Evolutionary conservation across 2,888 invertebrate species (phyloP).

Genomic region (Eilema depressum): DNA sequence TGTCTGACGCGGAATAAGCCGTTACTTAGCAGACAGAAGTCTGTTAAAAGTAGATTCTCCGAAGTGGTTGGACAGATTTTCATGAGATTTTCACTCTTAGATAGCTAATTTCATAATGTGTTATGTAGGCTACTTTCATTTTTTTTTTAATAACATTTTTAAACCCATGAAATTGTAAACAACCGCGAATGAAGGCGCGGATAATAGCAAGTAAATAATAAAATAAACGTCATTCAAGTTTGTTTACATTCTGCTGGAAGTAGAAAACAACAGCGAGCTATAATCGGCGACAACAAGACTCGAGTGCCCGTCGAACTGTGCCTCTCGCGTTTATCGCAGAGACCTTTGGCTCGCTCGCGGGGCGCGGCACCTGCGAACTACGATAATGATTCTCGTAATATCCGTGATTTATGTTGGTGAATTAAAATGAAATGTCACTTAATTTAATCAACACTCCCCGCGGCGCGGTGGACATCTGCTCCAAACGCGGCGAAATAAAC

Average conservation of each 20-base stretch:
- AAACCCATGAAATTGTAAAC: no score
- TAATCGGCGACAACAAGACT: slow-evolving; percentile 43
- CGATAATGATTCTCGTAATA: slow-evolving; percentile 75
- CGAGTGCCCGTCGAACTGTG: slow-evolving; percentile 59
- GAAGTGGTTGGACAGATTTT: background rate
- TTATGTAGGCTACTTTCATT: background rate
- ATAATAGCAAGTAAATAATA: background rate
- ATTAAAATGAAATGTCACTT: slow-evolving; percentile 84
- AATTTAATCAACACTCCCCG: slow-evolving; percentile 80
- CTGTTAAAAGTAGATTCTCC: background rate
- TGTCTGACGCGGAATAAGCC: background rate
- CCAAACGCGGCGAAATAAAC: slow-evolving; percentile 64
- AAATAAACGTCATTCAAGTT: slow-evolving; percentile 37
- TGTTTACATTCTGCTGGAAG: slow-evolving; percentile 34
- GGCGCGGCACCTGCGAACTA: slow-evolving; percentile 67
- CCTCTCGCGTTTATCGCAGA: slow-evolving; percentile 64
- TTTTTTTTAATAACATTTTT: no score
- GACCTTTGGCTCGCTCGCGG: slow-evolving; percentile 67
- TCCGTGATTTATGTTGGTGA: slow-evolving; percentile 77
- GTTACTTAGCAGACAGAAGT: background rate
- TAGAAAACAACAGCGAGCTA: slow-evolving; percentile 41
- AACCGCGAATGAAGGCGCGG: background rate
- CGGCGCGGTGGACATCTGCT: slow-evolving; percentile 71
- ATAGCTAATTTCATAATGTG: background rate
- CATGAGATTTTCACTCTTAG: background rate